A percentile compares a stretch with the other conserved stretches of the same genome.
Evolutionary conservation across 1,140 invertebrate genomes (phyloP).

Genomic region (Antheraea pernyi): DNA sequence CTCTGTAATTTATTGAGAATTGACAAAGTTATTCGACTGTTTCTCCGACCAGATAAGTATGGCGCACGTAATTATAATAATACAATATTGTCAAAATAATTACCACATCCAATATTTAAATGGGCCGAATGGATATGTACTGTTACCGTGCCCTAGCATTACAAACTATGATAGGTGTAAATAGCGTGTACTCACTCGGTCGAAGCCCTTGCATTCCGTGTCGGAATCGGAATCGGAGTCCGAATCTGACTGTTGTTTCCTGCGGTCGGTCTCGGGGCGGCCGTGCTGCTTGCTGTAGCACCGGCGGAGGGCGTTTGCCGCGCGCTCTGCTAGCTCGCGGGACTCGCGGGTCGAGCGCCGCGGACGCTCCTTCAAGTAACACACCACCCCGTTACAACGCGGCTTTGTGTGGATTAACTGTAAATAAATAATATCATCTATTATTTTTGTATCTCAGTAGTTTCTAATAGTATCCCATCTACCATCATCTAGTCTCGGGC

Average conservation of each 20-base stretch:
- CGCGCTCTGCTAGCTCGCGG: conserved; percentile 29
- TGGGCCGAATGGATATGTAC: too few species aligned
- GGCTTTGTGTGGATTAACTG: conserved; percentile 61
- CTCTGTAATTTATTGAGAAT: too few species aligned
- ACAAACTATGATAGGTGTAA: too few species aligned
- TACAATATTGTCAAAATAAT: too few species aligned
- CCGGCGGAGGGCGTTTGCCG: conserved; percentile 29
- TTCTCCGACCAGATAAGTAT: too few species aligned
- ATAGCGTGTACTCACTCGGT: conserved; percentile 67
- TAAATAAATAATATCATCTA: conserved; percentile 17
- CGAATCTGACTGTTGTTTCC: conserved; percentile 62
- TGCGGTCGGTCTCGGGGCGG: conserved; percentile 70
- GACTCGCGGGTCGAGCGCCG: conserved; percentile 8
- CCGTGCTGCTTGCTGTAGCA: conserved; percentile 75
- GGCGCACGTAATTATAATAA: too few species aligned
- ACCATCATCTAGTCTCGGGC: too few species aligned
- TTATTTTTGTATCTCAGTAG: too few species aligned
- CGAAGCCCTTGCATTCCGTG: conserved; percentile 78
- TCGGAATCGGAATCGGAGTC: conserved; percentile 82
- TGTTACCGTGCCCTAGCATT: too few species aligned
- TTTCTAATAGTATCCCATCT: too few species aligned
- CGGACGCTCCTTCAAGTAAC: conserved; percentile 42
- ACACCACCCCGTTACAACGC: conserved; percentile 56
- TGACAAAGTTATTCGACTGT: too few species aligned
- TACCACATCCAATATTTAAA: too few species aligned